Conservation (phyloP, 2,797 vertebrate species). For the Artibeus jamaicensis region DNA sequence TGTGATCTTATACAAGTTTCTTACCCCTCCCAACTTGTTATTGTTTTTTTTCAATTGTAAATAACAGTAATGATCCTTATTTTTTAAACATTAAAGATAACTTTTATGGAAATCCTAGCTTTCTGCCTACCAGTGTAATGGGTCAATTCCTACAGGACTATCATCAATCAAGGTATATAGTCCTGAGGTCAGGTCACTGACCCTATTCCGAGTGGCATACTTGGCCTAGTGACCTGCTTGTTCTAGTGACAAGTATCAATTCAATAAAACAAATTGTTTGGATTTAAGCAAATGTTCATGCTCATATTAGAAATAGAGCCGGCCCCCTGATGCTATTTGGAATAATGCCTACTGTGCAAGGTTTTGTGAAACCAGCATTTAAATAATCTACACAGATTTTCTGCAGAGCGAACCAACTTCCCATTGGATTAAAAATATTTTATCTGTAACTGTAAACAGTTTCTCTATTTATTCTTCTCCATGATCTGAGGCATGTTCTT, state of each 20-base stretch:
- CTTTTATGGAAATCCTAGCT: background rate
- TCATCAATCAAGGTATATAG: background rate
- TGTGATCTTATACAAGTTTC: background rate
- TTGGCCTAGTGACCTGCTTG: background rate
- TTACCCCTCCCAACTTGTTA: background rate
- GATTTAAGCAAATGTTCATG: background rate
- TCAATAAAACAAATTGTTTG: background rate
- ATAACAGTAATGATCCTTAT: background rate
- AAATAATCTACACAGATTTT: background rate
- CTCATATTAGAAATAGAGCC: background rate
- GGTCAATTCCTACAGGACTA: background rate
- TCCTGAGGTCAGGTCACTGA: background rate
- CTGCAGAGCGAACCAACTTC: background rate
- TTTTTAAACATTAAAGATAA: background rate
- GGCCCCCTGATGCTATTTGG: background rate
- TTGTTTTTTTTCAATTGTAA: background rate
- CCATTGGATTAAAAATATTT: background rate
- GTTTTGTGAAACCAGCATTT: background rate
- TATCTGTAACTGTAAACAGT: constrained; percentile 20
- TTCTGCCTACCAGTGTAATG: background rate
- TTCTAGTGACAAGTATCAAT: background rate
- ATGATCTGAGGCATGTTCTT: constrained; percentile 17
- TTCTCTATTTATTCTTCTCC: constrained; percentile 23
- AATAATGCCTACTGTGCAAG: background rate
- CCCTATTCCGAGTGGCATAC: background rate